Percentiles rank a stretch among this genome's conserved stretches.
These are phyloP conservation scores for Seriola rivoliana DNA, from an alignment of 2,113 vertebrate genomes.

Conservation along the genomic window DNA sequence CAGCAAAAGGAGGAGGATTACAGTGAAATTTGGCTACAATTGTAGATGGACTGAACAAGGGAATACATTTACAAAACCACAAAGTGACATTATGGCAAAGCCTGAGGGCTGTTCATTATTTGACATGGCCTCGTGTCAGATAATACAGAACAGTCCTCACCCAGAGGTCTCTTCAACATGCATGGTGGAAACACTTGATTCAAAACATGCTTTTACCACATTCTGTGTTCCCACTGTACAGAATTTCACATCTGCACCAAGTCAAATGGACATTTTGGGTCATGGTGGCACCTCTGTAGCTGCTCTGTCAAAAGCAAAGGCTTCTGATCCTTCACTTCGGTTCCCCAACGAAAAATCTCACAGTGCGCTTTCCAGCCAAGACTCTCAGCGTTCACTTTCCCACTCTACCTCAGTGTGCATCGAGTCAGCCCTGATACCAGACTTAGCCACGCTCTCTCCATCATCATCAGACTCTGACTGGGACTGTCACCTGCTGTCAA, in stretches of 20 bases:
- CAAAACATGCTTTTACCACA: slow-evolving; percentile 2
- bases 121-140: not conserved
- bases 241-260: not conserved
- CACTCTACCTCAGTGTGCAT: slow-evolving; percentile 76
- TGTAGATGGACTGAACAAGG: not conserved
- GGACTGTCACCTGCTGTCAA: slow-evolving; percentile 78
- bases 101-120: slow-evolving; percentile 10
- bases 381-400: slow-evolving; percentile 51
- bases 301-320: not conserved
- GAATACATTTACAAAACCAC: not conserved
- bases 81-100: not conserved
- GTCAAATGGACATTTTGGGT: slow-evolving; percentile 9
- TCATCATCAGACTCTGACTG: slow-evolving; percentile 73
- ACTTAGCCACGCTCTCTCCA: slow-evolving; percentile 55
- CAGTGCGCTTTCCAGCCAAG: slow-evolving; percentile 35
- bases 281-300: not conserved
- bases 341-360: not conserved
- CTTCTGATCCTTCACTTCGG: not conserved
- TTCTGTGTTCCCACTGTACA: slow-evolving; percentile 35
- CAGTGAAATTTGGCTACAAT: not conserved
- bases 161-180: slow-evolving; percentile 2
- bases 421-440: slow-evolving; percentile 71
- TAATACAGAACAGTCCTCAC: not conserved
- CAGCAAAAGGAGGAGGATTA: slow-evolving; percentile 70
- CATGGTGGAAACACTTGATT: not conserved